Evolutionary conservation across 2,888 invertebrate species (phyloP), one percentile per base, ranked within the genome.

Genomic region (Mimas tiliae): DNA sequence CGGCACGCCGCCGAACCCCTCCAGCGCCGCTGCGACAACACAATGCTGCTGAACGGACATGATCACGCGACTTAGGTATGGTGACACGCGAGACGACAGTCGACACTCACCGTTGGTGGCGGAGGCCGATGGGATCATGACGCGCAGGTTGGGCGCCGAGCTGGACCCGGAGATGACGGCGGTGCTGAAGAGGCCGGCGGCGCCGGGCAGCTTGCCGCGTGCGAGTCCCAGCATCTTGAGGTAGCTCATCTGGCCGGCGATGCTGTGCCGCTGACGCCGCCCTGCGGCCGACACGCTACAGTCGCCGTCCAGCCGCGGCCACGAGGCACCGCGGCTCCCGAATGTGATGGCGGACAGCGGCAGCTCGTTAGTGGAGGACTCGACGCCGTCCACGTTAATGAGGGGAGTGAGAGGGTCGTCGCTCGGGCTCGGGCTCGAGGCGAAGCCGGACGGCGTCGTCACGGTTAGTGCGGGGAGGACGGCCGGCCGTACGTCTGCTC

Each of bases 101-200:
- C 48, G 68, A 27, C 67, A 88, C 95, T 95, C 88, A 97, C 97
- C 96, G 88, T 97, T 96, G 74, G 94, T 95, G 71, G 96, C 95
- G 14, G 96, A 95, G 67, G 96, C 94, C 73, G 95, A 94, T n/a
- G 97, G 96, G 76, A 97, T 96, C 96, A 97, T 97, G 84, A 97
- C 97, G 75, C 97, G 95, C 72, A 98, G 95, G 90, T 98, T 98
- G 62, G 98, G 98, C 65, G 98, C 98, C 78, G 98, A 98, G 80
- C 97, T 97, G 82, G 98, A 98, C 75, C 98, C 99, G 81, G 97
- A 98, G 89, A 99, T 98, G 82, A 99, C 98, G 70, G 98, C 98
- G 69, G 98, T 99, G 88, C 98, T 98, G 95, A 99, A 98, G 77
- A 99, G 95, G 70, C 97, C 97, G 88, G 97, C 97, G 75, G 97